Base-by-base conservation (phyloP, 2,888 invertebrate species). In the Cantharis nigra region DNA sequence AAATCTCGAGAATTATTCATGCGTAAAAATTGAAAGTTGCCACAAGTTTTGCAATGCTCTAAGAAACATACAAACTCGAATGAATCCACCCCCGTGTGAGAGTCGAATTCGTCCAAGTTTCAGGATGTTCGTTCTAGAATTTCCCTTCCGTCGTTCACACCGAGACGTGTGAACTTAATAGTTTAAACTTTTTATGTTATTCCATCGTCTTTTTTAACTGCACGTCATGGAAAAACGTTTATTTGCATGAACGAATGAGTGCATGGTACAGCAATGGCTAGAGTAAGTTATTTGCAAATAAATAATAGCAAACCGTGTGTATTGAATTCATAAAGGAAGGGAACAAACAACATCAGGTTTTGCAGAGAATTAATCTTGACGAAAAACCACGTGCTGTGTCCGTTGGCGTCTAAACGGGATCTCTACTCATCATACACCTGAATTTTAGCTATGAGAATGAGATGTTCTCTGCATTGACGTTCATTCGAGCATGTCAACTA, bases 351-450 rank as follows among this genome's bases (percentile, higher is more conserved):
- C 82, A 79, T 49, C 49, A 49, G 82, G 83, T 82, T 83, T 83
- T 81, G 82, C 83, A 79, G 80, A 79, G 76, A 72, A 80, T 71
- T 72, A 70, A 74, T 69, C 78, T 78, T 70, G 75, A 75, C 64
- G 72, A 64, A 72, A n/a, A 77, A 69, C 80, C 77, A 77, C 79
- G 79, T 78, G 78, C 72, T 78, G 80, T 82, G 81, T 83, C 84
- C 83, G 84, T 84, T 83, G 82, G 81, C 83, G 82, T 82, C 80
- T 80, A 83, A 84, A 84, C 83, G 79, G 82, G 83, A 82, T 82
- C 82, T 80, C 80, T 81, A 82, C 81, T 67, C 26, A 80, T 78
- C 80, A 81, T 79, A 82, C 83, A 83, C 83, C 79, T 79, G 79
- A 78, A 76, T 72, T 72, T 72, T 62, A 65, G 76, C 73, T 70